These are phyloP conservation scores for Ganaspis brasiliensis DNA, from an alignment of 2,888 invertebrate species.

Conservation along the genomic window DNA sequence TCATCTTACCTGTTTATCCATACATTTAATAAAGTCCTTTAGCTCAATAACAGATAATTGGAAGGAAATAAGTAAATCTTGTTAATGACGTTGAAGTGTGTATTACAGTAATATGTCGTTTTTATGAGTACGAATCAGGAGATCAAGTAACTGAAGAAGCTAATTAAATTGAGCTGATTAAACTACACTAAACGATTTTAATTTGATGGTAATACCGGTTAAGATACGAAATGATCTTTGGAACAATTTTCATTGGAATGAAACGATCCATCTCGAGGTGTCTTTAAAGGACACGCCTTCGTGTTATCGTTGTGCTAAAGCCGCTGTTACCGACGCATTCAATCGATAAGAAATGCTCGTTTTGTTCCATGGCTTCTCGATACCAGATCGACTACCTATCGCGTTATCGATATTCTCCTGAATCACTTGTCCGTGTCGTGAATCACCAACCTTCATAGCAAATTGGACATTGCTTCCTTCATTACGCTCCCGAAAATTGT, in stretches of 20 bases:
- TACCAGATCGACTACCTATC: conserved; percentile 32
- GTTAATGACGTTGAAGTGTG: conserved; percentile 17
- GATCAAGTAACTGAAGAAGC: conserved; percentile 16
- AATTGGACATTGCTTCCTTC: conserved; percentile 36
- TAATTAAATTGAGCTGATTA: conserved; percentile 41
- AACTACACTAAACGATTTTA: conserved; percentile 22
- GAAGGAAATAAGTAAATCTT: conserved; percentile 18
- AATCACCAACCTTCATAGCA: conserved; percentile 27
- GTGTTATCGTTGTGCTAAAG: conserved; percentile 69
- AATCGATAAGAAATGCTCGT: conserved; percentile 69
- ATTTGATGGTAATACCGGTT: conserved; percentile 10
- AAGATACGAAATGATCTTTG: conserved; percentile 31
- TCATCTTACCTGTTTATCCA: conserved; percentile 13
- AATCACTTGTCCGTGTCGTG: conserved; percentile 31
- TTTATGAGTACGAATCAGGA: conserved; percentile 19
- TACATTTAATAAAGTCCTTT: conserved; percentile 1
- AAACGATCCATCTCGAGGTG: conserved; percentile 51
- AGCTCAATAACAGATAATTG: not conserved
- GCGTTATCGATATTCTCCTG: conserved; percentile 25
- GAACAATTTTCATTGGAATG: conserved; percentile 33
- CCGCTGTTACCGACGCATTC: conserved; percentile 67
- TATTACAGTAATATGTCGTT: not conserved
- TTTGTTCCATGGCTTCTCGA: conserved; percentile 59
- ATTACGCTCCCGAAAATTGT: not conserved
- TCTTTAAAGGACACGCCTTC: conserved; percentile 55